These are phyloP conservation scores for Eptesicus fuscus DNA, from an alignment of 2,113 vertebrate species.

Conservation along the genomic window DNA sequence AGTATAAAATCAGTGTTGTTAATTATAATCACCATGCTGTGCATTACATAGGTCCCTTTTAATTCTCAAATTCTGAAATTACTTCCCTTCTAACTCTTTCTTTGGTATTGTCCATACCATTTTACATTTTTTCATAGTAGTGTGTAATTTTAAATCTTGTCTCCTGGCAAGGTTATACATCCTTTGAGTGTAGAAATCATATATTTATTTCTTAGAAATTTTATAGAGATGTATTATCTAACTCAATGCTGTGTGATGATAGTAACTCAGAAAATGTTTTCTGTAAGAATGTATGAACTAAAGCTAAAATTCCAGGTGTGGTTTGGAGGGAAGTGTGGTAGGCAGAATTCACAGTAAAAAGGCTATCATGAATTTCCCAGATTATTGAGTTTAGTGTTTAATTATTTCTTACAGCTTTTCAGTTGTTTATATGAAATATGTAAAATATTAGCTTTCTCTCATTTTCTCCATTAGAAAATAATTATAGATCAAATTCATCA, in stretches of 20 bases:
- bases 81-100: neutral
- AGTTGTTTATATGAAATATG: neutral
- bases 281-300: slow-evolving; percentile 9
- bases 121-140: slow-evolving; percentile 24
- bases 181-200: neutral
- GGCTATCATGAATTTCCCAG: neutral
- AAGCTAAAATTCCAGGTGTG: slow-evolving; percentile 5
- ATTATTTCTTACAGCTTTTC: slow-evolving; percentile 16
- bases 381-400: neutral
- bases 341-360: slow-evolving; percentile 20
- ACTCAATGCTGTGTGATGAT: neutral
- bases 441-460: neutral
- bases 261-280: slow-evolving; percentile 18
- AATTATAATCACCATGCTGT: neutral
- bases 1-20: neutral
- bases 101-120: neutral
- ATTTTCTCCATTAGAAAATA: slow-evolving; percentile 24
- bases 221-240: neutral
- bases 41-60: neutral
- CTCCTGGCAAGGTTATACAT: neutral
- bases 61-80: neutral
- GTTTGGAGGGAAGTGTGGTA: neutral
- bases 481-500: neutral
- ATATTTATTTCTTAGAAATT: slow-evolving; percentile 40
- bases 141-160: slow-evolving; percentile 11